Evolutionary conservation across 2,113 vertebrate species (phyloP).

Genomic region (Antechinus flavipes): DNA sequence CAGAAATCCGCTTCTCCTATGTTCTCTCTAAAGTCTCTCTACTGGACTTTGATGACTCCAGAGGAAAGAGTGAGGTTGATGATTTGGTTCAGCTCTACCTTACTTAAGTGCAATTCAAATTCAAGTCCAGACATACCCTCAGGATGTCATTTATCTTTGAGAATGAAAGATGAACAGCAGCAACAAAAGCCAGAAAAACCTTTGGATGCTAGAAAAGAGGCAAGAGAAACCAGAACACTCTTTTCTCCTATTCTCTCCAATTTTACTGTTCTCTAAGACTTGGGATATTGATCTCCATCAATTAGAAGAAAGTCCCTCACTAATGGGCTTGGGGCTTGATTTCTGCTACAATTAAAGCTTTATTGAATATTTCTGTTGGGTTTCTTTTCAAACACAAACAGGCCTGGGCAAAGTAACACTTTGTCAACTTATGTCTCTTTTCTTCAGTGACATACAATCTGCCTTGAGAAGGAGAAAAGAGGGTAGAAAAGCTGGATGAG

Average conservation of each 20-base stretch:
- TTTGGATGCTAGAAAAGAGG: not conserved
- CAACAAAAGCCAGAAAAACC: not conserved
- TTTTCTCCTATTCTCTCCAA: not conserved
- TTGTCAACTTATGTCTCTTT: not conserved
- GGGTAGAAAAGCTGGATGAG: not conserved
- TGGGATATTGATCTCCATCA: not conserved
- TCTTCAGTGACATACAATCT: not conserved
- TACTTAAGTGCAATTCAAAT: not conserved
- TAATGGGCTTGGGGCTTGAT: not conserved
- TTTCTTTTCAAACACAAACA: constrained; percentile 17
- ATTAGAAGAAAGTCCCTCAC: not conserved
- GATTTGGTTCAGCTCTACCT: not conserved
- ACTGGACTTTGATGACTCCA: not conserved
- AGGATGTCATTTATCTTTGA: not conserved
- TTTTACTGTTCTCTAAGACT: not conserved
- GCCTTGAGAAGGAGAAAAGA: not conserved
- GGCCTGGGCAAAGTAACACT: not conserved
- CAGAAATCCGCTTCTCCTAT: not conserved
- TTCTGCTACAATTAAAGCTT: not conserved
- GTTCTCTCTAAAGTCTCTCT: not conserved
- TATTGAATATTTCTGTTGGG: not conserved
- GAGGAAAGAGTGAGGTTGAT: not conserved
- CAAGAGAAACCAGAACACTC: not conserved
- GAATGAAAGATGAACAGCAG: not conserved
- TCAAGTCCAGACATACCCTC: not conserved